These are phyloP conservation scores for Stictonetta naevosa DNA, from an alignment of 2,113 vertebrate genomes.

Conservation along the genomic window DNA sequence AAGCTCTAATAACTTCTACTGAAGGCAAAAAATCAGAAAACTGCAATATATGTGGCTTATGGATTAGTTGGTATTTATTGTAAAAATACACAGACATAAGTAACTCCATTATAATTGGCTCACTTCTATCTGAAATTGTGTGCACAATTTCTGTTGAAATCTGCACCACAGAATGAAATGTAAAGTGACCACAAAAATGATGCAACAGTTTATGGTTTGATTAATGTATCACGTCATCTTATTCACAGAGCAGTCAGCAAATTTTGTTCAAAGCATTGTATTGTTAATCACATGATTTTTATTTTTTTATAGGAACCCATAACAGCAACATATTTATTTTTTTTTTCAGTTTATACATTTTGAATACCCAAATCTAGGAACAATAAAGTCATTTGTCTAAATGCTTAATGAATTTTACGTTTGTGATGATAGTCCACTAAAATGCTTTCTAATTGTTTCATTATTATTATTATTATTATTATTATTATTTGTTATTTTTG, in stretches of 20 bases:
- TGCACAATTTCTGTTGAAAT: background rate
- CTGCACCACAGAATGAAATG: background rate
- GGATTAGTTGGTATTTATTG: background rate
- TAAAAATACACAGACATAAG: background rate
- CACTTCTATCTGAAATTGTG: background rate
- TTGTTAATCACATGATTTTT: background rate
- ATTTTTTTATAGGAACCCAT: background rate
- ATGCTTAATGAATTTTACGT: conserved; percentile 12
- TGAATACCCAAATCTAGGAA: background rate
- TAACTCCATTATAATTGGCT: background rate
- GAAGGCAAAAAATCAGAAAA: background rate
- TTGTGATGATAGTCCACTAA: background rate
- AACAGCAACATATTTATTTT: background rate
- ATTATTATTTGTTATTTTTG: background rate
- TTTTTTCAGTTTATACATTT: background rate
- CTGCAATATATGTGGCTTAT: background rate
- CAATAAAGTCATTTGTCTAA: background rate
- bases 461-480: too few species aligned
- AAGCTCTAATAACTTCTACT: background rate
- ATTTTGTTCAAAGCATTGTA: background rate
- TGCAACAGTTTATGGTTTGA: background rate
- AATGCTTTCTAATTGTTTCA: background rate
- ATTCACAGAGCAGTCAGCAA: background rate
- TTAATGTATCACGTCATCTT: background rate
- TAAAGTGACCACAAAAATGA: background rate